Evolutionary conservation across 2,888 invertebrate species (phyloP).

Genomic region (Chaitophorus viminalis): DNA sequence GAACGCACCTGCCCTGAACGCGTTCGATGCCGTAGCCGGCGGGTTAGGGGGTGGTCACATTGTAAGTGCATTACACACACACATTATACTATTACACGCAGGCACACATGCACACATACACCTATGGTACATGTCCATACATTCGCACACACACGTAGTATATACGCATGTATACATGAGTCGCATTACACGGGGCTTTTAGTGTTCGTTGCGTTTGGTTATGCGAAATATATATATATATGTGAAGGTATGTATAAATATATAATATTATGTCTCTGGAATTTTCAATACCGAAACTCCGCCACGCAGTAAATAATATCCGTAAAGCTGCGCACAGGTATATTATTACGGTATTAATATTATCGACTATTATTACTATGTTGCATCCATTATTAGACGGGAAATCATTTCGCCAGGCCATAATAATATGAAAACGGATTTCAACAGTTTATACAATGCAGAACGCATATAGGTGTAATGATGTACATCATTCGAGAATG

Average conservation of each 20-base stretch:
- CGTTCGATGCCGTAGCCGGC: background rate
- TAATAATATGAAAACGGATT: background rate
- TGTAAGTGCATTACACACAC: background rate
- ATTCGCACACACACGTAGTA: background rate
- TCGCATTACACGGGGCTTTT: conserved; percentile 13
- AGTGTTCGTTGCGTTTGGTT: background rate
- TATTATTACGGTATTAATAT: background rate
- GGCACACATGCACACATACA: background rate
- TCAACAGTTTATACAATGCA: background rate
- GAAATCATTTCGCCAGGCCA: background rate
- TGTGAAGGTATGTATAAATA: no score
- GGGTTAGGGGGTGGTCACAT: background rate
- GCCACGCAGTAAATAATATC: background rate
- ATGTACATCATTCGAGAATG: no score
- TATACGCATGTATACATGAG: background rate
- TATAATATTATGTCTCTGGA: background rate
- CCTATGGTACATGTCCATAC: background rate
- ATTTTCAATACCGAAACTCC: background rate
- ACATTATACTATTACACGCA: background rate
- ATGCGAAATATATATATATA: background rate
- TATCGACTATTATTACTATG: background rate
- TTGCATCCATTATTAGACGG: background rate
- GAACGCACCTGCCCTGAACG: background rate
- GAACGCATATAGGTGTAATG: no score
- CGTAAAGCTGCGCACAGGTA: background rate